Percentiles rank a stretch among this genome's conserved stretches.
These are phyloP conservation scores for Lithobates pipiens DNA, from an alignment of 2,797 vertebrate species.

Conservation along the genomic window DNA sequence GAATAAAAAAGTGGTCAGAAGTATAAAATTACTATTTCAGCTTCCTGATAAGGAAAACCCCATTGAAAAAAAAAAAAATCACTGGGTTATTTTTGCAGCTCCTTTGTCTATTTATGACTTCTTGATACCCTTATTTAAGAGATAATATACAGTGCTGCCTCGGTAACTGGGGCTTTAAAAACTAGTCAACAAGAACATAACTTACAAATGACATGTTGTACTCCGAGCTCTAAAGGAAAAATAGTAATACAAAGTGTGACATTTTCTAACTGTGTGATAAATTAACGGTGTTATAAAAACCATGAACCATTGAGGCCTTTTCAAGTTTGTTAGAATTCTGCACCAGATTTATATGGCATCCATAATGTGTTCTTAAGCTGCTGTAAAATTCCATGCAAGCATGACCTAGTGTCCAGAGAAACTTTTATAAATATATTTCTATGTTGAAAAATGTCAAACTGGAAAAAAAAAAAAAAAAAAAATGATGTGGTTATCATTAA, in stretches of 20 bases:
- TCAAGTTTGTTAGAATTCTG: slow-evolving; percentile 71
- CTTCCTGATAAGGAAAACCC: slow-evolving; percentile 57
- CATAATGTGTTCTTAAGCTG: slow-evolving; percentile 70
- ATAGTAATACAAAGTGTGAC: slow-evolving; percentile 67
- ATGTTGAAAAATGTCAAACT: slow-evolving; percentile 61
- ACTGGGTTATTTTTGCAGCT: slow-evolving; percentile 39
- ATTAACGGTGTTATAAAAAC: slow-evolving; percentile 73
- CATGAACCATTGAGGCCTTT: slow-evolving; percentile 70
- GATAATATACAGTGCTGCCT: slow-evolving; percentile 59
- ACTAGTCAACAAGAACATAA: slow-evolving; percentile 56
- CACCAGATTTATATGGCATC: slow-evolving; percentile 71
- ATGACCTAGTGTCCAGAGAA: slow-evolving; percentile 72
- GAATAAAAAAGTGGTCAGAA: background rate
- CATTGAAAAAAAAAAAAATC: slow-evolving; percentile 47
- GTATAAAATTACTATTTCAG: slow-evolving; percentile 13
- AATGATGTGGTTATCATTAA: slow-evolving; percentile 6
- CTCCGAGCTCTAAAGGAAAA: slow-evolving; percentile 64
- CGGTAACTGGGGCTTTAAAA: slow-evolving; percentile 55
- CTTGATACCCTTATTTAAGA: slow-evolving; percentile 64
- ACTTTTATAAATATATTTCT: slow-evolving; percentile 70
- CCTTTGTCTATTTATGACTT: background rate
- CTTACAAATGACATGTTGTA: slow-evolving; percentile 50
- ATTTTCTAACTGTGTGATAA: slow-evolving; percentile 66
- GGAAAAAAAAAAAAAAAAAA: slow-evolving; percentile 32
- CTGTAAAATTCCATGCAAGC: slow-evolving; percentile 71